Evolutionary conservation across 2,113 vertebrate species (phyloP), one percentile per base, ranked within the genome.

Genomic region (Cyanoderma ruficeps): DNA sequence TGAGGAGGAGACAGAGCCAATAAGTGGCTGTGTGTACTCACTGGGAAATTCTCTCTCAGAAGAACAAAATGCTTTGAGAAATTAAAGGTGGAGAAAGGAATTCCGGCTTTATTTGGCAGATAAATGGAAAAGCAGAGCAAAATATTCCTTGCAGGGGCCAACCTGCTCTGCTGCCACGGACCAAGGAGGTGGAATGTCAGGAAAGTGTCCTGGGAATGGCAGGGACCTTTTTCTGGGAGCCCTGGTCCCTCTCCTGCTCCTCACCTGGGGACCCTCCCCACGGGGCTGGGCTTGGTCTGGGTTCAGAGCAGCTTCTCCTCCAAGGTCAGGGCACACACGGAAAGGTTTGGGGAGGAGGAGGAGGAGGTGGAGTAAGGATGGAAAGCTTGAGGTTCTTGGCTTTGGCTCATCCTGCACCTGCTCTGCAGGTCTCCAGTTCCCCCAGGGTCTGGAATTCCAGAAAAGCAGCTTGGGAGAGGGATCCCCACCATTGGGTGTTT

Each of bases 31-130:
- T 42, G 37, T 69, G 67, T n/a, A 19, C 85, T 93, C 80, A 39
- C 81, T 16, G 67, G 59, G 81, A 94, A 94, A 94, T 56, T 88
- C 68, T 91, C 90, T 70, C n/a, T n/a, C n/a, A n/a, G n/a, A n/a
- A n/a, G n/a, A n/a, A n/a, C 14, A 3, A 94, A 94, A 80, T 21
- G 22, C 69, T 79, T 74, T 67, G 81, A n/a, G n/a, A n/a, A n/a
- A 83, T 94, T 95, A 83, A 90, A 96, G 63, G 89, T 49, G 80
- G 61, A 72, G 57, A 86, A 87, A 81, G 9, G 59, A 63, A 86
- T 72, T 56, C 64, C 67, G 57, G n/a, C 33, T 92, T 74, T 75
- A 20, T 57, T 78, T 85, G 76, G 31, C 64, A 71, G 49, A 75
- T 35, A 82, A 88, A 72, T 22, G 52, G 37, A 81, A 91, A 63